A percentile compares a stretch with the other conserved stretches of the same genome.
Evolutionary conservation across 1,140 invertebrate species (phyloP).

Genomic region (Camponotus pennsylvanicus): DNA sequence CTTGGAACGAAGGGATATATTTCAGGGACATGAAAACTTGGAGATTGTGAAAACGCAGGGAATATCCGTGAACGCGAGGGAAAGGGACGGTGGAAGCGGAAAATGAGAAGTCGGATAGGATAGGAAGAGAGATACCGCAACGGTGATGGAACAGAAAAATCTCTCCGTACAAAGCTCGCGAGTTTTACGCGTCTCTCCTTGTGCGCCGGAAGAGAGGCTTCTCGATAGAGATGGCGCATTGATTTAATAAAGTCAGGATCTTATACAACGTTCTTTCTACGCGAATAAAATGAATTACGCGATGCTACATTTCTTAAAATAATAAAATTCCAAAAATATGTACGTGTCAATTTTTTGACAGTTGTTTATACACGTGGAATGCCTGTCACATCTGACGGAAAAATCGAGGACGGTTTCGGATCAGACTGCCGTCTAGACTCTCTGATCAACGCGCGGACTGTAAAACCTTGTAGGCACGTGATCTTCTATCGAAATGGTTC

Average conservation of each 20-base stretch:
- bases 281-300: neutral
- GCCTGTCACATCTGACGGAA: neutral
- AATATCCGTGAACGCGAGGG: slow-evolving; percentile 73
- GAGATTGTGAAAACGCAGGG: slow-evolving; percentile 82
- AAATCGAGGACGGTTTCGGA: slow-evolving; percentile 12
- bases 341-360: neutral
- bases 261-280: neutral
- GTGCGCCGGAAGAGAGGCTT: neutral
- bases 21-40: slow-evolving; percentile 84
- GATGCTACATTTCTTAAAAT: neutral
- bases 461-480: slow-evolving; percentile 72
- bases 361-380: neutral
- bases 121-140: neutral
- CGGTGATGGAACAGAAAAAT: neutral
- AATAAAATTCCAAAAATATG: neutral
- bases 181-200: neutral
- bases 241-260: slow-evolving; percentile 12
- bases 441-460: slow-evolving; percentile 70
- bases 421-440: slow-evolving; percentile 69
- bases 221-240: neutral
- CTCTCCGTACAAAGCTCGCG: slow-evolving; percentile 10
- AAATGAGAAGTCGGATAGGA: slow-evolving; percentile 47
- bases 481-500: slow-evolving; percentile 65
- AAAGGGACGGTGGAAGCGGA: slow-evolving; percentile 12
- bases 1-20: slow-evolving; percentile 75